Evolutionary conservation across 2,113 vertebrate species (phyloP), one percentile per base, ranked within the genome.

Genomic region (Uropsilus gracilis): DNA sequence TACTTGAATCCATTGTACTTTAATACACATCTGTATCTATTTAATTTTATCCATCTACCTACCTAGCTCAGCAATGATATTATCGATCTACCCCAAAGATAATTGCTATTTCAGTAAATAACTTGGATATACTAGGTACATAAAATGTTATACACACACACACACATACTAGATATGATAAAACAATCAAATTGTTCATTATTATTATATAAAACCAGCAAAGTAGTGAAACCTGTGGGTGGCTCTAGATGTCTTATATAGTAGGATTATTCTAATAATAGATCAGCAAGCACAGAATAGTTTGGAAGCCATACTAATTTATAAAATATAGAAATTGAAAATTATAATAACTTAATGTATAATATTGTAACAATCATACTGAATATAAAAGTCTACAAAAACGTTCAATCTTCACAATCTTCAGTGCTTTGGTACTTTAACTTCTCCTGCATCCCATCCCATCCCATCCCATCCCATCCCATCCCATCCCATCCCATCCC

Each of bases 141-240:
- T 17, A 80, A 81, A 66, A 20, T 85, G 2, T 30, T 84, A 32
- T 34, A 78, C 32, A 82, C 16, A 6, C 63, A n/a, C n/a, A n/a
- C n/a, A n/a, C n/a, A n/a, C n/a, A n/a, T n/a, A n/a, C n/a, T n/a
- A n/a, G n/a, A n/a, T n/a, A n/a, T n/a, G n/a, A n/a, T n/a, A n/a
- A n/a, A n/a, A n/a, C n/a, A n/a, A n/a, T n/a, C n/a, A n/a, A n/a
- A n/a, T n/a, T n/a, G n/a, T n/a, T n/a, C 1, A 75, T 71, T 71
- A n/a, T 83, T 64, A n/a, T 86, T 89, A 39, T 5, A 61, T 61
- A 77, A 89, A 90, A 57, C 26, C 76, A 94, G 32, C 13, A 71
- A 24, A 44, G 6, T 8, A 59, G 39, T 91, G 10, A 91, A 89
- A 42, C 14, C 50, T 64, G 9, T 92, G 55, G 22, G 9, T 92